Base-by-base conservation (phyloP, 2,113 vertebrate genomes). In the Calyptommatus sinebrachiatus region DNA sequence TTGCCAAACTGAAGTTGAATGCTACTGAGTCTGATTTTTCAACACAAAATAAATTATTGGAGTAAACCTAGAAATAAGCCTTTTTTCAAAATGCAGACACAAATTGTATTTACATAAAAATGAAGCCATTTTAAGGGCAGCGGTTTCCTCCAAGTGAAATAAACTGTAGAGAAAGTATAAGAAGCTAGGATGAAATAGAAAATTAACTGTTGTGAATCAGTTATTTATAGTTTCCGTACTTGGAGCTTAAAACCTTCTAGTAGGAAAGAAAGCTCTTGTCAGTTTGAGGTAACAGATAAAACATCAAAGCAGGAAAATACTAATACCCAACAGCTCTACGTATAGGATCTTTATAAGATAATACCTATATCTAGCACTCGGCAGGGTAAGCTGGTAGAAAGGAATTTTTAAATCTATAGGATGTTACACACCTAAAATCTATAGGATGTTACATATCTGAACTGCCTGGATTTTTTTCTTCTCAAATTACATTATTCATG, bases 141-240 rank as follows among this genome's bases (percentile, higher is more conserved):
- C 9, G 18, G 35, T 41, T 41, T 63, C n/a, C 45, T 12, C 2
- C 57, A 72, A 72, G 21, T n/a, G 62, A 35, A 35, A 62, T 60
- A 48, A 72, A 26, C 35, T 57, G 53, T 16, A 14, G 8, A 31
- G 9, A 50, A 10, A 80, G 20, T 24, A 16, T n/a, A 72, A 35
- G 14, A 41, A 73, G 24, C 45, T 11, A 72, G 45, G 61, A 65
- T 79, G 50, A 72, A 73, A 18, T 12, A 80, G 70, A 45, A 73
- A 80, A 73, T 35, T 24, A 53, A 50, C 28, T 65, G 78, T 79
- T 79, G 45, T 31, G 60, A 65, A 73, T 66, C 28, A 65, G 63
- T 79, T 72, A 73, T 80, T 79, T 73, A 73, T 62, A 65, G 9
- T 18, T 80, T 80, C 65, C 45, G 50, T 80, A 66, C 60, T 31